Evolutionary conservation across 2,888 invertebrate genomes (phyloP), one percentile per base, ranked within the genome.

Genomic region (Onchidella celtica): DNA sequence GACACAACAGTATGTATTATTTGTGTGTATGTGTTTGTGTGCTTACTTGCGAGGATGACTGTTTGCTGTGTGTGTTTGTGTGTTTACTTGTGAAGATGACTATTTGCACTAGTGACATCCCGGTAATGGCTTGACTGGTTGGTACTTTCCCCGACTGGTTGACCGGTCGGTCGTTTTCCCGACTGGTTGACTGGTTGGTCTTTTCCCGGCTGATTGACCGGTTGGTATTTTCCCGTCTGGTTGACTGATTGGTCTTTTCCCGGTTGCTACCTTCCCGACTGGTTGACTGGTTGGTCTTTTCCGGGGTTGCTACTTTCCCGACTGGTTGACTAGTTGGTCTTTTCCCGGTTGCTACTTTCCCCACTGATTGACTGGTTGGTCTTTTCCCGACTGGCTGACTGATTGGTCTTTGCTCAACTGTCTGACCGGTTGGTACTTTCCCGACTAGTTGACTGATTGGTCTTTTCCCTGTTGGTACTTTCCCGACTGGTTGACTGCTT

Each of bases 1-100:
- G 91, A 68, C 79, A 89, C 21, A 91, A 90, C 81, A 89, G 91
- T 91, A 83, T 85, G 90, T 87, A 2, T 72, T 11, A 47, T n/a
- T 40, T 27, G 34, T 17, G 74, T 69, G 21, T 69, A 21, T 69
- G 17, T 69, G 69, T 69, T 21, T 21, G 69, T 65, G 9, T 47
- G 47, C 17, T 17, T 17, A 11, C 17, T 17, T 17, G 47, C 17
- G n/a, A 6, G 29, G 0, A 24, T 2, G 29, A 2, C 55, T 11
- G 27, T n/a, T 40, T 27, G 34, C 17, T 69, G 21, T 69, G 36
- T 69, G 17, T 69, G 69, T 69, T 21, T 21, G 69, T 65, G 9
- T 47, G 47, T 47, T 17, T 17, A 11, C 17, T 17, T 17, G 47
- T 47, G n/a, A n/a, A n/a, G n/a, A n/a, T n/a, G n/a, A n/a, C n/a